phyloP scores from a whole-genome alignment of 2,888 invertebrate genomes.

The Dicyrtoma fusca region DNA sequence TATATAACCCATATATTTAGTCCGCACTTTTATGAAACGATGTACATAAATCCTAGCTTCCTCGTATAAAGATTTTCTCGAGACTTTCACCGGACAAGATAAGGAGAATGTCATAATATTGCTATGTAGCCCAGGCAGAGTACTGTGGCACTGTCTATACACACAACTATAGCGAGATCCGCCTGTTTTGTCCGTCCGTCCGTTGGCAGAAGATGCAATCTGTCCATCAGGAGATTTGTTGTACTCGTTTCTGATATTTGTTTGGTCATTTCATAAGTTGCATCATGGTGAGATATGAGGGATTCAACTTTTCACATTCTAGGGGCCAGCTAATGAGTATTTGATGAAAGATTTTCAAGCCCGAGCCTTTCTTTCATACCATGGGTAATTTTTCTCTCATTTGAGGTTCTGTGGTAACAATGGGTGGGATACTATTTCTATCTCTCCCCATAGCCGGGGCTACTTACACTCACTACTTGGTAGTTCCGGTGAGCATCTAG shows the following conservation, averaged over 20 bases:
- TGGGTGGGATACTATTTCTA: neutral
- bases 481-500: constrained; percentile 1
- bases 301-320: constrained; percentile 43
- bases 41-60: too few species aligned
- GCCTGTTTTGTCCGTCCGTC: too few species aligned
- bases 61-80: too few species aligned
- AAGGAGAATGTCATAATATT: neutral
- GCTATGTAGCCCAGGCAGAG: constrained; percentile 3
- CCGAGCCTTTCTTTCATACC: constrained; percentile 25
- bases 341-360: constrained; percentile 43
- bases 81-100: too few species aligned
- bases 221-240: constrained; percentile 42
- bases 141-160: neutral
- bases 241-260: constrained; percentile 35
- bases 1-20: neutral
- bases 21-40: too few species aligned
- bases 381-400: constrained; percentile 51
- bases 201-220: constrained; percentile 29
- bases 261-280: constrained; percentile 47
- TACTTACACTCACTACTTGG: neutral
- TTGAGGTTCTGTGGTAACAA: constrained; percentile 34
- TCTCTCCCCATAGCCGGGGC: neutral
- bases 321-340: constrained; percentile 44
- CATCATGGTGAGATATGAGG: constrained; percentile 43
- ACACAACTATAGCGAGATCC: too few species aligned